phyloP scores from a whole-genome alignment of 2,888 invertebrate genomes.

The Ophion costatus region DNA sequence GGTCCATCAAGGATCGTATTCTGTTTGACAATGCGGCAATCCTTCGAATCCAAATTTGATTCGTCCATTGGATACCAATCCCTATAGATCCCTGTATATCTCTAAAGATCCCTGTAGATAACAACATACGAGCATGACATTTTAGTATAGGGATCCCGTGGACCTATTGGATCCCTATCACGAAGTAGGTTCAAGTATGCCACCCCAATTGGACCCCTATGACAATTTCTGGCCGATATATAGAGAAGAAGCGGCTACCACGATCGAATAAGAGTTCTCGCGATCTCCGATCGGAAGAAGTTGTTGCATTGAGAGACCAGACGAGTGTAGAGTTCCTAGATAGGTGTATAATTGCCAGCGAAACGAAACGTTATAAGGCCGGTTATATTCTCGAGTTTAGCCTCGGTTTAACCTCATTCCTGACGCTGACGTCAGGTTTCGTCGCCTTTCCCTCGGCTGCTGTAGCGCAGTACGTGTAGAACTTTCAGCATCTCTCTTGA shows the following conservation, averaged over 20 bases:
- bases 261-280: background rate
- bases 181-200: too few species aligned
- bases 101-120: too few species aligned
- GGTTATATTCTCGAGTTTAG: constrained; percentile 73
- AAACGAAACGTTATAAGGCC: constrained; percentile 55
- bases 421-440: constrained; percentile 78
- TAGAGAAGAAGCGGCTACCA: background rate
- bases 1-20: too few species aligned
- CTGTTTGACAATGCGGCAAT: too few species aligned
- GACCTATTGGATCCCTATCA: too few species aligned
- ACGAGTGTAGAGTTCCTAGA: constrained; percentile 33
- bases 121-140: too few species aligned
- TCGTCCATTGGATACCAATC: too few species aligned
- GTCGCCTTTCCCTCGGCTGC: constrained; percentile 77
- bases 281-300: background rate
- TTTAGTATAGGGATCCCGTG: too few species aligned
- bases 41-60: too few species aligned
- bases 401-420: constrained; percentile 81
- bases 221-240: too few species aligned
- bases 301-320: background rate
- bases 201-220: too few species aligned
- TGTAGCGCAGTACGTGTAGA: constrained; percentile 61
- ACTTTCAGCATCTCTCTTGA: constrained; percentile 77
- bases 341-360: constrained; percentile 44
- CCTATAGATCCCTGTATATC: too few species aligned